These are phyloP conservation scores for Hycleus cichorii DNA, from an alignment of 1,140 invertebrate genomes.

Conservation along the genomic window DNA sequence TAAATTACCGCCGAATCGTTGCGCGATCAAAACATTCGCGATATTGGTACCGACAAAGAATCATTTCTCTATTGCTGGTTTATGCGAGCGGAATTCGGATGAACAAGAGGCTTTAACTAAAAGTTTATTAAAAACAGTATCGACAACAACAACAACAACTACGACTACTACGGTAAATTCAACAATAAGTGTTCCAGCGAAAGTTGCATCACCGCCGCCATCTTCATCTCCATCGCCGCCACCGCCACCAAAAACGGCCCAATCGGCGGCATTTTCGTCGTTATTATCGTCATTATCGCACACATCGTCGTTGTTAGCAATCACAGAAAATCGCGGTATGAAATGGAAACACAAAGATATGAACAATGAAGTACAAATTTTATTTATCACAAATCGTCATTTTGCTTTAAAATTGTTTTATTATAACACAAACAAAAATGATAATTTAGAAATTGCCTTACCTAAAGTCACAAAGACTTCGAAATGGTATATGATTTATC, in stretches of 20 bases:
- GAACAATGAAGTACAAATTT: conserved; percentile 14
- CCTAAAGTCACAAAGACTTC: conserved; percentile 18
- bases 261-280: no score
- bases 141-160: not conserved
- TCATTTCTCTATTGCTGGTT: conserved; percentile 27
- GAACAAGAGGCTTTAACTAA: not conserved
- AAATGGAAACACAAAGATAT: conserved; percentile 20
- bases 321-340: not conserved
- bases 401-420: not conserved
- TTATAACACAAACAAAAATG: conserved; percentile 1
- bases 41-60: conserved; percentile 24
- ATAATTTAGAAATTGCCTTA: conserved; percentile 1
- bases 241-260: not conserved
- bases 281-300: no score
- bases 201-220: not conserved
- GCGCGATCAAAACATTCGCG: conserved; percentile 3
- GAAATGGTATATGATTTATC: conserved; percentile 30
- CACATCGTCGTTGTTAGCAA: no score
- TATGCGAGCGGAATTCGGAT: conserved; percentile 21
- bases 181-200: not conserved
- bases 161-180: not conserved
- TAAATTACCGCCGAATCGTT: conserved; percentile 9
- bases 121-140: not conserved
- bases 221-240: not conserved
- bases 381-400: conserved; percentile 14